Percentiles rank a stretch among this genome's conserved stretches.
Conservation (phyloP, 2,888 invertebrate genomes). For the Hoplodrina blanda region DNA sequence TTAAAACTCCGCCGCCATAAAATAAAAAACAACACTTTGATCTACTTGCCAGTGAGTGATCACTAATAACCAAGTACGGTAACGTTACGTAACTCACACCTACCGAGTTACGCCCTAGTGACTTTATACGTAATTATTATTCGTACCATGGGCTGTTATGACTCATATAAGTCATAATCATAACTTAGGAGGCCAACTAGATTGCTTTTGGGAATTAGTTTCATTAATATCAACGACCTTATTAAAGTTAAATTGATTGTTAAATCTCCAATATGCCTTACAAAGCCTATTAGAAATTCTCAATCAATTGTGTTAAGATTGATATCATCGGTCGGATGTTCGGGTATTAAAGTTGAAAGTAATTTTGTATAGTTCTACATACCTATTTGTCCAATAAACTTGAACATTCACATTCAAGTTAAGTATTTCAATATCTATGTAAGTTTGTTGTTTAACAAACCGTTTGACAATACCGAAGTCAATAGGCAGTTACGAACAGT, state of each 20-base stretch:
- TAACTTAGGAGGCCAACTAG: constrained; percentile 45
- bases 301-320: neutral
- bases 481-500: constrained; percentile 1
- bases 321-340: neutral
- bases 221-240: constrained; percentile 37
- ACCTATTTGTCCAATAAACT: constrained; percentile 12
- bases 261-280: neutral
- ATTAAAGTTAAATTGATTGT: constrained; percentile 15
- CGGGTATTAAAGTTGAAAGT: neutral
- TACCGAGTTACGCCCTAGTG: constrained; percentile 56
- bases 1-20: constrained; percentile 23
- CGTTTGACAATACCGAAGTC: constrained; percentile 22
- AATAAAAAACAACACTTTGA: constrained; percentile 14
- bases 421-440: constrained; percentile 12
- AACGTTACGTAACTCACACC: constrained; percentile 51
- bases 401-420: constrained; percentile 3
- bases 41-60: constrained; percentile 51
- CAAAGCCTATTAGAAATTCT: neutral
- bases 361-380: neutral
- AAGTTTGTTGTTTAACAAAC: constrained; percentile 26
- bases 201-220: constrained; percentile 52
- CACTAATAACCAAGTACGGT: constrained; percentile 55
- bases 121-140: constrained; percentile 55
- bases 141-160: constrained; percentile 45
- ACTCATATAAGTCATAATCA: constrained; percentile 50